Evolutionary conservation across 2,113 vertebrate genomes (phyloP), one percentile per base, ranked within the genome.

Genomic region (Podiceps cristatus): DNA sequence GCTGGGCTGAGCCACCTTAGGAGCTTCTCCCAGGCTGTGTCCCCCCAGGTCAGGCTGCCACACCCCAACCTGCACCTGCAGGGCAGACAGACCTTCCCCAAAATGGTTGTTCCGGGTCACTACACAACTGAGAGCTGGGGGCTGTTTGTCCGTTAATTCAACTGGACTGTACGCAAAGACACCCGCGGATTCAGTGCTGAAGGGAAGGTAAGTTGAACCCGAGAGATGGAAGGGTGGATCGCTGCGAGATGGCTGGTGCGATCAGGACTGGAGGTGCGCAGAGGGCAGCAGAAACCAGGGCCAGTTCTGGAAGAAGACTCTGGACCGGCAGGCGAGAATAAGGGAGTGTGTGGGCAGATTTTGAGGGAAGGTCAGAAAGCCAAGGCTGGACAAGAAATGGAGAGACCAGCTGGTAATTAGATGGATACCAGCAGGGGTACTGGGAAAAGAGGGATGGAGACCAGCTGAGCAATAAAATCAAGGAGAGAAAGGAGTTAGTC

Each of bases 1-100:
- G 35, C 37, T 2, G 1, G 44, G 35, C 8, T 5, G 22, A 33
- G 69, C 20, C 7, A 4, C 22, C 24, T 9, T 6, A 4, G 18
- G 20, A 53, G 19, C 45, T 50, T 59, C 62, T 28, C 22, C 56
- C 10, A 15, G 31, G 45, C 31, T 25, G 9, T 17, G 10, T 15
- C 8, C 10, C n/a, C n/a, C 71, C 66, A 53, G 35, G 22, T 20
- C 44, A 53, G 16, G 14, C 2, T n/a, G 53, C 25, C 55, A 31
- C 2, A 31, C 8, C 18, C 77, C 67, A 69, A 14, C 29, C 67
- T 7, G 33, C 18, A 35, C 49, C 68, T 24, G 22, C n/a, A 10
- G 33, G 14, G 50, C 79, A 75, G 56, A 18, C 55, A 69, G 50
- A 47, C 9, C 40, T 25, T 42, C 44, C 45, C 78, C 42, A 33